Base-by-base conservation (phyloP, 2,113 vertebrate genomes). In the Bubo scandiacus region DNA sequence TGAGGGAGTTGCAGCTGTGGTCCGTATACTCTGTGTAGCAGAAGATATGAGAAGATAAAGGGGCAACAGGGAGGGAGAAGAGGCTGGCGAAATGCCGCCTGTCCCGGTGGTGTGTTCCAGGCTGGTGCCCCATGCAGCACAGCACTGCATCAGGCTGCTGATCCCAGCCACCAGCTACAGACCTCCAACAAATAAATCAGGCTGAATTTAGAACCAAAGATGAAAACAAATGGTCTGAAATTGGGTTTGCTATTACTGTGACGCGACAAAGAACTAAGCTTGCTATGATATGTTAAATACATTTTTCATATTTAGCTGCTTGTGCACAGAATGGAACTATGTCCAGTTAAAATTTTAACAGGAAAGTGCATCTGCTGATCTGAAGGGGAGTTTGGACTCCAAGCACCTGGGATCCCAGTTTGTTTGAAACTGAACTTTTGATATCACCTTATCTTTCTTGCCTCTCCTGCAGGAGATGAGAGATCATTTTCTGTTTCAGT, bases 181-280 rank as follows among this genome's bases (percentile, higher is more conserved):
- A 38, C 15, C 11, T 4, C n/a, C 54, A 32, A 11, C 45, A 25
- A 54, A n/a, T 9, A n/a, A 0, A 0, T 2, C 7, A 1, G 16
- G 2, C 3, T 38, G 8, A 10, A 9, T 51, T 85, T 79, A 15
- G 54, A 90, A 57, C 23, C 0, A 2, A 63, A 82, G 32, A 29
- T 38, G 74, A 55, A 54, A 88, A 54, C 19, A 85, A 81, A 59
- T 30, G 52, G 4, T 61, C 57, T 72, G 62, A 82, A 74, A 63
- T 38, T 38, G 30, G 18, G 4, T 58, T 87, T 62, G 25, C 5
- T 81, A 3, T 20, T 81, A 11, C 36, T 73, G 57, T 15, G 45
- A 71, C 85, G 51, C 25, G 29, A 32, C 36, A 19, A 67, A 79
- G 45, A 71, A 8, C 22, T 78, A 20, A 70, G 23, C 30, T 91